A percentile compares a stretch with the other conserved stretches of the same genome.
Evolutionary conservation across 2,113 vertebrate species (phyloP).

Genomic region (Antigone vipio): DNA sequence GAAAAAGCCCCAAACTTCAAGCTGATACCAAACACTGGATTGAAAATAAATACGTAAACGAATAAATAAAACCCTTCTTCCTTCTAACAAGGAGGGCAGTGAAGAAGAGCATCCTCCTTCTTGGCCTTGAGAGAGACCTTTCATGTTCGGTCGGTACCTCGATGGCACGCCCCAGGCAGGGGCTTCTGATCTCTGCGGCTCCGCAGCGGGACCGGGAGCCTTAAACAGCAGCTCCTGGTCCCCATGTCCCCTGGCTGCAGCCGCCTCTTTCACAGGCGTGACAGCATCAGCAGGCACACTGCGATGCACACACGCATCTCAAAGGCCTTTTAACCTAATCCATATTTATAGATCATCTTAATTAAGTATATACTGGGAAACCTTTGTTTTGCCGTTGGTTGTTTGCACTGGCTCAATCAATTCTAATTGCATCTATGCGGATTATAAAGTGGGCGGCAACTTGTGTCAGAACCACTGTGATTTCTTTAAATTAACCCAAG

Average conservation of each 20-base stretch:
- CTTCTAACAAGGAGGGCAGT: neutral
- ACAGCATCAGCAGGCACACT: neutral
- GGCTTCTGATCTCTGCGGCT: neutral
- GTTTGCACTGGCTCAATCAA: slow-evolving; percentile 52
- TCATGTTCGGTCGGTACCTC: neutral
- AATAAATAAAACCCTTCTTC: neutral
- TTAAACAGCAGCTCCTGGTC: neutral
- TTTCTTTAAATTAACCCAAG: slow-evolving; percentile 35
- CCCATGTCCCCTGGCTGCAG: neutral
- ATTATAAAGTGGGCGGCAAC: slow-evolving; percentile 51
- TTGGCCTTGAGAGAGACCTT: neutral
- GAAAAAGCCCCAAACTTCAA: neutral
- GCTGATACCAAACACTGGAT: neutral
- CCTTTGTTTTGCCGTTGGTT: slow-evolving; percentile 45
- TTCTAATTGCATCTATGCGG: slow-evolving; percentile 33
- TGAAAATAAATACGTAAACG: neutral
- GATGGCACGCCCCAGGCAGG: fast-evolving
- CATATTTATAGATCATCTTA: slow-evolving; percentile 57
- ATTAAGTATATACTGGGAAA: slow-evolving; percentile 32
- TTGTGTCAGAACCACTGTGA: slow-evolving; percentile 37
- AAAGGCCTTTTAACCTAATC: slow-evolving; percentile 14
- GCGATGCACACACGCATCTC: neutral
- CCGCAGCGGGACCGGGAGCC: neutral
- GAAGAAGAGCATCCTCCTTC: neutral
- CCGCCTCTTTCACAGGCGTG: neutral